phyloP scores from a whole-genome alignment of 2,888 invertebrate species.

The Chrysolina americana region DNA sequence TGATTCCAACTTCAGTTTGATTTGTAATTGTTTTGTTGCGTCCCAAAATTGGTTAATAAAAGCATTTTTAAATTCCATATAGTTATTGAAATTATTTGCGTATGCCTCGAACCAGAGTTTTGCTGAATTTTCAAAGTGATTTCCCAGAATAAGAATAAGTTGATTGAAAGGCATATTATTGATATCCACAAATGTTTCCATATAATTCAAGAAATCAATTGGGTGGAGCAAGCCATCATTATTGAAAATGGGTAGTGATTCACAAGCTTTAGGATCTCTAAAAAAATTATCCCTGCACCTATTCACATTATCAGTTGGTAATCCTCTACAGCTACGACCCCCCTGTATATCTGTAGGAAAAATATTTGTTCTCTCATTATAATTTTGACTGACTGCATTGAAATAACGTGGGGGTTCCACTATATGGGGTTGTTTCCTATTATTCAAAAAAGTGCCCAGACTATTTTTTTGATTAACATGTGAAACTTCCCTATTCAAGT shows the following conservation, averaged over 20 bases:
- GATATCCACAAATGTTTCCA: constrained; percentile 1
- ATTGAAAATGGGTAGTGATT: not conserved
- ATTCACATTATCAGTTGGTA: not conserved
- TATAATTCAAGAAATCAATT: not conserved
- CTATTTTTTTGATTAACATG: too few species aligned
- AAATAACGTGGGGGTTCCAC: too few species aligned
- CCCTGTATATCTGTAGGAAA: too few species aligned
- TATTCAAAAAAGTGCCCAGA: too few species aligned
- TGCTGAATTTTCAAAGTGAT: constrained; percentile 14
- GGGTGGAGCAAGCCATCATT: not conserved
- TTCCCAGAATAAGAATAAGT: not conserved
- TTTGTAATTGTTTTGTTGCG: constrained; percentile 10
- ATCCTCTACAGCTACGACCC: too few species aligned
- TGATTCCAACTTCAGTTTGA: constrained; percentile 2
- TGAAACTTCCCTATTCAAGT: too few species aligned
- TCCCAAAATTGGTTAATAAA: constrained; percentile 8
- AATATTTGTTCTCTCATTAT: too few species aligned
- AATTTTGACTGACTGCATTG: too few species aligned
- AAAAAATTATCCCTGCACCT: not conserved
- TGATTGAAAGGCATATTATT: not conserved
- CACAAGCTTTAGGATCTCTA: not conserved
- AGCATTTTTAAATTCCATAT: not conserved
- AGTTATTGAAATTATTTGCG: not conserved
- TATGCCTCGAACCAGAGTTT: constrained; percentile 22
- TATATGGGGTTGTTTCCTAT: too few species aligned